Evolutionary conservation across 2,888 invertebrate species (phyloP), one percentile per base, ranked within the genome.

Genomic region (Tupiocoris notatus): DNA sequence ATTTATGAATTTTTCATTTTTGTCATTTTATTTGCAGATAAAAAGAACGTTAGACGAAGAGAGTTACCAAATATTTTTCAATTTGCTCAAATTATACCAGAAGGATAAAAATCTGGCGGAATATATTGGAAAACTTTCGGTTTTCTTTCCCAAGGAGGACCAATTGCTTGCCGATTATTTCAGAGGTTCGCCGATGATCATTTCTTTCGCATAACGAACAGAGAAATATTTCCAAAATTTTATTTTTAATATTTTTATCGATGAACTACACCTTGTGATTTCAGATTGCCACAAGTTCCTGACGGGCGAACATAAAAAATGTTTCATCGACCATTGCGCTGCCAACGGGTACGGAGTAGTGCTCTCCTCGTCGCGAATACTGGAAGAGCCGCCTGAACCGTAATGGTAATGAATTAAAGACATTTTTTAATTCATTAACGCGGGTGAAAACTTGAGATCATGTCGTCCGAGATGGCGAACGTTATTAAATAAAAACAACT

Each of bases 1-100:
- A n/a, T n/a, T n/a, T n/a, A n/a, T n/a, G n/a, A n/a, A n/a, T n/a
- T n/a, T n/a, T n/a, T n/a, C 18, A n/a, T n/a, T n/a, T n/a, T n/a
- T n/a, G 12, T 39, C 39, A 1, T 23, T 67, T 66, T 7, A 21
- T 25, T 64, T 73, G 7, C 39, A 77, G 74, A 6, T 74, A 20
- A 78, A 76, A 21, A 63, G 57, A 22, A 71, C 78, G 16, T 65
- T 78, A 25, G 76, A 76, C n/a, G 78, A 68, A 6, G 54, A 61
- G 22, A 76, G 76, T 59, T 78, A 78, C 24, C 59, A 67, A 25
- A 21, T 61, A 18, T 67, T 77, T 23, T 59, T 67, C 17, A 54
- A 22, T 1, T 39, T 77, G 1, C 12, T 77, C 2, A 67, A 66
- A 56, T 62, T 58, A 9, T 77, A 75, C 25, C 74, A 77, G 12